Percentiles rank a stretch among this genome's conserved stretches.
Conservation (phyloP, 2,888 invertebrate genomes). For the Neoaliturus tenellus region DNA sequence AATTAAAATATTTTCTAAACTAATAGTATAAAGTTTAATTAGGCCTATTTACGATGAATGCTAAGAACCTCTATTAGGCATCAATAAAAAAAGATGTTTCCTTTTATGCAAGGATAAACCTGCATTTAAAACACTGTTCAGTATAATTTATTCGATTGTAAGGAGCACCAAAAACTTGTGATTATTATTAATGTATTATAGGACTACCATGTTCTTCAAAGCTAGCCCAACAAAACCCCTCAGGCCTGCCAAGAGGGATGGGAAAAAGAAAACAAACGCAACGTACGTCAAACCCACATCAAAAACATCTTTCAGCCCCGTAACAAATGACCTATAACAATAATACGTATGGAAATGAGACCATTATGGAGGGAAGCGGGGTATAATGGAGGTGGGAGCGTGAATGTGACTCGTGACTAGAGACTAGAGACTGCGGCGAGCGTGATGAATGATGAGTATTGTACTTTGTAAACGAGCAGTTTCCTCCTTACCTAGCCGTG, state of each 20-base stretch:
- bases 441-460: slow-evolving; percentile 28
- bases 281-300: slow-evolving; percentile 40
- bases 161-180: no score
- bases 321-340: slow-evolving; percentile 52
- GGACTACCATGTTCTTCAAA: no score
- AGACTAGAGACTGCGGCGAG: background rate
- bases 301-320: slow-evolving; percentile 23
- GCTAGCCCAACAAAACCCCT: no score
- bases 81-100: no score
- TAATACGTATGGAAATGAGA: slow-evolving; percentile 49
- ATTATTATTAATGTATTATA: no score
- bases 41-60: no score
- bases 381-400: slow-evolving; percentile 17
- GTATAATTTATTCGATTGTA: no score
- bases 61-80: no score
- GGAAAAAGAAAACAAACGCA: background rate
- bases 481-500: background rate
- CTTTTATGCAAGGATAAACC: no score
- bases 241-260: background rate
- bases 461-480: slow-evolving; percentile 6
- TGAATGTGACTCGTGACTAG: slow-evolving; percentile 35
- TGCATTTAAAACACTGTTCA: no score
- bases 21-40: no score
- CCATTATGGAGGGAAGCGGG: slow-evolving; percentile 29
- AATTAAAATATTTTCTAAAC: no score